Base-by-base conservation (phyloP, 1,140 invertebrate genomes). In the Trichonephila clavata region DNA sequence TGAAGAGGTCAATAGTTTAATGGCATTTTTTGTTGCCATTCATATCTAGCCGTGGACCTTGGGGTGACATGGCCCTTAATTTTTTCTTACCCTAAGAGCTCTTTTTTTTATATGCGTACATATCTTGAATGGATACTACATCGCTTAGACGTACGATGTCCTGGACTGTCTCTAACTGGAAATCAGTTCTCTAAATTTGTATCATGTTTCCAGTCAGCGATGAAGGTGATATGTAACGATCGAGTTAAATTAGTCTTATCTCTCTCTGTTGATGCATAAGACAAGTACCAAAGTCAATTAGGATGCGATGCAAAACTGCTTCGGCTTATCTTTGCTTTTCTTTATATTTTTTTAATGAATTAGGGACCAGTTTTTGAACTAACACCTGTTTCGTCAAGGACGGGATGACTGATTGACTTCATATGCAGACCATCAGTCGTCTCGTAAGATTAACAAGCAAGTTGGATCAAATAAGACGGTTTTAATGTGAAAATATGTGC, bases 1-100 rank as follows among this genome's bases (percentile, higher is more conserved):
- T 27, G 50, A 59, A 83, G 50, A 83, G 81, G 81, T 83, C 81
- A 83, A 83, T 83, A 83, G 81, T 83, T 83, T 83, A 83, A 83
- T 83, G 50, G 81, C 39, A n/a, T 83, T 83, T 83, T 83, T 83
- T 39, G 32, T 83, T 83, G 43, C 50, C 20, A 20, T 50, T 57
- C 21, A 57, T 83, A 83, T 83, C 81, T n/a, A 50, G 20, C 18
- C 81, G 57, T 83, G 7, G 81, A 39, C 43, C 39, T 20, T 59
- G 43, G 27, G 13, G 68, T 77, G 24, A 77, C 68, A 68, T 5
- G 24, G 27, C 16, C 16, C 68, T 24, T 24, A 77, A 77, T 3
- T 32, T 71, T 27, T 39, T 27, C 13, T 77, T 77, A 10, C 16
- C 68, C 27, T 77, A 27, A 77, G 24, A 65, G 3, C 27, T 77